Base-by-base conservation (phyloP, 2,888 invertebrate species). In the Cetonia aurata region DNA sequence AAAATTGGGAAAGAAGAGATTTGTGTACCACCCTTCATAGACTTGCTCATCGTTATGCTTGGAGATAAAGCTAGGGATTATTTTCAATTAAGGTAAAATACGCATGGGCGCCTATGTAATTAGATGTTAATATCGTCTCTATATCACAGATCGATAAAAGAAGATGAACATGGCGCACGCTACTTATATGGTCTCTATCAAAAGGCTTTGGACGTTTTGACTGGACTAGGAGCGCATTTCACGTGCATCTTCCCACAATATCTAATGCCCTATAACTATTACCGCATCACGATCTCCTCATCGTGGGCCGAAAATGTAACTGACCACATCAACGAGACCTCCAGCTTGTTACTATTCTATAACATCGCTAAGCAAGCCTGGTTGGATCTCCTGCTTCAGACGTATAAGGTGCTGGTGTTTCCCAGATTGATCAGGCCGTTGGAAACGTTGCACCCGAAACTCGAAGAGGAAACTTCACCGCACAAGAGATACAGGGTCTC, bases 151-250 rank as follows among this genome's bases (percentile, higher is more conserved):
- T 12, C 31, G 8, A 4, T 37, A 9, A 6, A 15, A 6, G 62
- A 48, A n/a, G 31, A 33, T 10, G 62, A 62, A 48, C 6, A 12
- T 6, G 25, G 25, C 25, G 25, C 25, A 25, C 25, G 25, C 25
- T 1, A 70, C 73, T 57, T 84, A 81, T 6, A 62, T n/a, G 53
- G n/a, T 4, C 1, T 69, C 9, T 66, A 66, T 19, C n/a, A 17
- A 10, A 66, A 66, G 13, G 55, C 55, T n/a, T 10, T 66, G 42
- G 13, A 19, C 13, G 52, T 66, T 6, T 31, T 66, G n/a, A 37
- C n/a, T 9, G 53, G 33, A 12, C 13, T 66, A 15, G 66, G 66
- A n/a, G 66, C 66, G 6, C 31, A 13, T 31, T 66, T 66, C 37
- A 33, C 31, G n/a, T 53, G 37, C 53, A 37, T 41, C 10, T 9